Evolutionary conservation across 1,140 invertebrate genomes (phyloP).

Genomic region (Cotesia vestalis): DNA sequence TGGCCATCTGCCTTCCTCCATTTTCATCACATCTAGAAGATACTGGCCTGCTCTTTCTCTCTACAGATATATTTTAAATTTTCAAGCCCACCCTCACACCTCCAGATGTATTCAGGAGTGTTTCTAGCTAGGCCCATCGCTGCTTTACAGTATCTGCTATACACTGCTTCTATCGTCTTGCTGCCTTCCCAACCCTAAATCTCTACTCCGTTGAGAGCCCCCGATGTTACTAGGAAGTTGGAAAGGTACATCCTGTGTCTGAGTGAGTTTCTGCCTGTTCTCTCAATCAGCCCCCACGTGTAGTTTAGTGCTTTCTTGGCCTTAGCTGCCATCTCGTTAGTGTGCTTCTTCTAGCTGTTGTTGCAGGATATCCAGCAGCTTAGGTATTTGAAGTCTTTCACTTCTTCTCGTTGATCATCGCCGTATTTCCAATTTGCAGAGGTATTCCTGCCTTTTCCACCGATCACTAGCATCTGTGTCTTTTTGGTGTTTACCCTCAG

Average conservation of each 20-base stretch:
- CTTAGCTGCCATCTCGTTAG: background rate
- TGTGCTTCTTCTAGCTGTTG: background rate
- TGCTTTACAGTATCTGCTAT: no score
- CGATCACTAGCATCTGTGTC: background rate
- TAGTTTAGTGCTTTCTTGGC: conserved; percentile 29
- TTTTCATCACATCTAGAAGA: conserved; percentile 13
- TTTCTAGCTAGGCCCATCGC: no score
- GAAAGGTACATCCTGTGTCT: no score
- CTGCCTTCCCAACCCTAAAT: no score
- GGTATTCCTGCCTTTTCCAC: background rate
- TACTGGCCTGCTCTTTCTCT: background rate
- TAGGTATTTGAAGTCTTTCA: conserved; percentile 6
- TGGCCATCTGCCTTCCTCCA: conserved; percentile 15
- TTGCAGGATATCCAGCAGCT: background rate
- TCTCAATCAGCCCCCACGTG: no score
- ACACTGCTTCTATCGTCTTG: no score
- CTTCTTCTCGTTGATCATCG: background rate
- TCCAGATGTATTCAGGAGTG: no score
- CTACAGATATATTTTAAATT: no score
- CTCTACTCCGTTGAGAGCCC: no score
- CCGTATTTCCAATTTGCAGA: conserved; percentile 1
- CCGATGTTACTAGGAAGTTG: no score
- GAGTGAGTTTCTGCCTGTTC: no score
- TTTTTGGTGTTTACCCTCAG: background rate
- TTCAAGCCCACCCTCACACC: no score